phyloP scores from a whole-genome alignment of 2,113 vertebrate species.

The Astur gentilis region DNA sequence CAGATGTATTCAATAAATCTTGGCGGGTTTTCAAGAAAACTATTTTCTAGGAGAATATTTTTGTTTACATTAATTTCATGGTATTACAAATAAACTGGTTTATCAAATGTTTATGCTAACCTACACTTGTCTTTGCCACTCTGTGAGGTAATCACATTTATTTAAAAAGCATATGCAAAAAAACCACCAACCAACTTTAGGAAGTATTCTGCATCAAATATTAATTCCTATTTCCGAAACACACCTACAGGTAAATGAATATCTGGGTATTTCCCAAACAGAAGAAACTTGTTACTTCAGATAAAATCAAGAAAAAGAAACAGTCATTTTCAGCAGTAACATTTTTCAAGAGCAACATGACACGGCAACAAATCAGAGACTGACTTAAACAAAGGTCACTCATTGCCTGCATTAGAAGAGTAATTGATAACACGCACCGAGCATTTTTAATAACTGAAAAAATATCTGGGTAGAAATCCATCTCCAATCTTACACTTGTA shows the following conservation, averaged over 20 bases:
- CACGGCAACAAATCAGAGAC: background rate
- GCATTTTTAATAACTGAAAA: background rate
- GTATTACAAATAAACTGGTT: background rate
- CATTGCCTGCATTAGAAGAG: background rate
- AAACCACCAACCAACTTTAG: background rate
- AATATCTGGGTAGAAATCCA: background rate
- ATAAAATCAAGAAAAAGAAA: background rate
- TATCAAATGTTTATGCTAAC: background rate
- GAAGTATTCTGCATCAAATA: background rate
- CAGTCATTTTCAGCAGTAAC: background rate
- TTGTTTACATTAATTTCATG: background rate
- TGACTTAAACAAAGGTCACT: background rate
- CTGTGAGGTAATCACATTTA: background rate
- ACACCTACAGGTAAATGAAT: background rate
- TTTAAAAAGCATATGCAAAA: background rate
- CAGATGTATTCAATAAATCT: background rate
- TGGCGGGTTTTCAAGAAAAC: conserved; percentile 15
- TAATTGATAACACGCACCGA: rapidly evolving
- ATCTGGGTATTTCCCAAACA: background rate
- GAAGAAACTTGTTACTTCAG: background rate
- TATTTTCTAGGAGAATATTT: background rate
- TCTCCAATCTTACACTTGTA: background rate
- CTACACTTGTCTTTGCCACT: background rate
- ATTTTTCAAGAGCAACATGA: background rate
- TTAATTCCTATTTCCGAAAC: background rate